Base-by-base conservation (phyloP, 2,113 vertebrate genomes). In the Tragelaphus imberbis region DNA sequence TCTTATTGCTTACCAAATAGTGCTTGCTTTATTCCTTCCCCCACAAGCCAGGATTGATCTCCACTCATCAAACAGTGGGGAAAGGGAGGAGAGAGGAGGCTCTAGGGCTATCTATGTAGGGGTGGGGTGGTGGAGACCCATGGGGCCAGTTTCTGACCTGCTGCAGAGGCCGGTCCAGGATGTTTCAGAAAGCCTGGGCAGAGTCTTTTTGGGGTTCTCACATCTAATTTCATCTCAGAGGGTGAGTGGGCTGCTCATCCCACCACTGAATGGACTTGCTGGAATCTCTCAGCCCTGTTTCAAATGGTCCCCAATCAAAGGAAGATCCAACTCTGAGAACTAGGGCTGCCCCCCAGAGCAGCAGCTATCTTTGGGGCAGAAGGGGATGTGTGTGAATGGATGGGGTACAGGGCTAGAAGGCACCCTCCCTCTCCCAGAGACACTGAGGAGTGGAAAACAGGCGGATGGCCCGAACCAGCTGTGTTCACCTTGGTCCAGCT, bases 1-100 rank as follows among this genome's bases (percentile, higher is more conserved):
- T 5, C 80, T 95, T 51, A 80, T 53, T 94, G 80, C 95, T 92
- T 90, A 95, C 75, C 90, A 85, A 92, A 85, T 65, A 91, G 81
- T 27, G 12, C 55, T 61, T 33, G 10, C 88, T 65, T 33, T 92
- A 79, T 82, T 77, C 79, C 53, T 71, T 91, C 63, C 80, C 68
- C 81, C 61, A 13, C 53, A 87, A 95, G 91, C 90, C 47, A 47
- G 65, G 53, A 28, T 92, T 77, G 87, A 81, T 80, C 68, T 93
- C 79, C n/a, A 27, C 28, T 88, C 40, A 7, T 28, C 89, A 90
- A 30, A 44, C 25, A 27, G 5, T 96, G 59, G 47, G 86, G n/a
- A 85, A 63, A 33, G 30, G 81, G 58, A 61, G 58, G 81, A 75
- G 10, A 36, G 82, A 89, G 80, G 85, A 36, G 40, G 93, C 7